Evolutionary conservation across 35 echinoderm and acorn worm genomes (phyloP).

Genomic region (Amphiura filiformis): DNA sequence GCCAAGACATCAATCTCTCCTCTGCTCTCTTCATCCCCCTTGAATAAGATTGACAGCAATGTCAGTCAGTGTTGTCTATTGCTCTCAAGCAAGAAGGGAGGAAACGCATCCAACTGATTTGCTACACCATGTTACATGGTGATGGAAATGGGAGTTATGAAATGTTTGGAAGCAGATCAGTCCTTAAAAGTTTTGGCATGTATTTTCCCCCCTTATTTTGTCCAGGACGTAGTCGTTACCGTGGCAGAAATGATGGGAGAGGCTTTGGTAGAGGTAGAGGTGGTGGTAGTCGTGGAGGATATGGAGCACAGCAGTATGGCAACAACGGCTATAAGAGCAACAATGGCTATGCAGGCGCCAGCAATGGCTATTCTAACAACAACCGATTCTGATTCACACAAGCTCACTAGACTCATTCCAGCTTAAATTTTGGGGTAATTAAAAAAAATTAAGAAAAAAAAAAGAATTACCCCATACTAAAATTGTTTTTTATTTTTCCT

Average conservation of each 20-base stretch:
- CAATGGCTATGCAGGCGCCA: neutral
- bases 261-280: neutral
- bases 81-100: too few species aligned
- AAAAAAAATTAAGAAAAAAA: too few species aligned
- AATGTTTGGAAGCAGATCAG: neutral
- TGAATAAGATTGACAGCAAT: too few species aligned
- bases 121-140: too few species aligned
- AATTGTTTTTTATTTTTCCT: neutral
- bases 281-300: neutral
- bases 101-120: too few species aligned
- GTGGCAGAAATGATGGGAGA: neutral
- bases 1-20: too few species aligned
- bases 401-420: neutral
- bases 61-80: too few species aligned
- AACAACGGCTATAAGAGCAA: neutral
- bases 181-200: neutral
- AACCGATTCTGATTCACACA: neutral
- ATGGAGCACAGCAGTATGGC: neutral
- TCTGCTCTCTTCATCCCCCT: too few species aligned
- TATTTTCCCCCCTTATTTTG: neutral
- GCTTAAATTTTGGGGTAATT: constrained; percentile 2
- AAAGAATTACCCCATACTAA: constrained; percentile 3
- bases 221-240: neutral
- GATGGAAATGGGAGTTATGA: too few species aligned
- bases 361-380: constrained; percentile 1